phyloP scores from a whole-genome alignment of 2,797 vertebrate genomes.

The Alectoris magna region DNA sequence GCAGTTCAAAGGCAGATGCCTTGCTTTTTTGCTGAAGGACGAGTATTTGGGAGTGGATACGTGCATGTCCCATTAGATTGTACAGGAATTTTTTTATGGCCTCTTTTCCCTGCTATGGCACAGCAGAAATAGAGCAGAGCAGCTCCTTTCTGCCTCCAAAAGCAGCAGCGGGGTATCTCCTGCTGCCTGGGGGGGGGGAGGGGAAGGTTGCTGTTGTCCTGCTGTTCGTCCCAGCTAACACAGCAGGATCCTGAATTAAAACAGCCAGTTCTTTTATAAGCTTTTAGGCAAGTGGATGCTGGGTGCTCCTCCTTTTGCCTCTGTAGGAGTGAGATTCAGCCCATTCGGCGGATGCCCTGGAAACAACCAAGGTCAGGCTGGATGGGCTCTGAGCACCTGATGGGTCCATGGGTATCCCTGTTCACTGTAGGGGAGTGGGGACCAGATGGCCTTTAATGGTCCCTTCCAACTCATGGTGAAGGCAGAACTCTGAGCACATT shows the following conservation, averaged over 20 bases:
- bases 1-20: neutral
- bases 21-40: neutral
- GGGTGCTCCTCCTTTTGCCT: neutral
- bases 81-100: neutral
- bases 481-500: neutral
- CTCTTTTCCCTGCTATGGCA: neutral
- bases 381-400: too few species aligned
- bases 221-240: neutral
- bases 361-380: too few species aligned
- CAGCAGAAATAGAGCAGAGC: rapidly evolving
- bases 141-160: neutral
- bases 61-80: too few species aligned
- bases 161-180: neutral
- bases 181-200: neutral
- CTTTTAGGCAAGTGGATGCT: neutral
- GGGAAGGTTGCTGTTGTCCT: neutral
- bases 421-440: too few species aligned
- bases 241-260: neutral
- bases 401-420: too few species aligned
- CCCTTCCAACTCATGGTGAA: neutral
- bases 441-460: too few species aligned
- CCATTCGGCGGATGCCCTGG: neutral
- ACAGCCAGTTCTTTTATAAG: neutral
- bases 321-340: neutral
- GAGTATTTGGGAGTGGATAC: neutral